Evolutionary conservation across 2,797 vertebrate species (phyloP).

Genomic region (Buphagus erythrorhynchus): DNA sequence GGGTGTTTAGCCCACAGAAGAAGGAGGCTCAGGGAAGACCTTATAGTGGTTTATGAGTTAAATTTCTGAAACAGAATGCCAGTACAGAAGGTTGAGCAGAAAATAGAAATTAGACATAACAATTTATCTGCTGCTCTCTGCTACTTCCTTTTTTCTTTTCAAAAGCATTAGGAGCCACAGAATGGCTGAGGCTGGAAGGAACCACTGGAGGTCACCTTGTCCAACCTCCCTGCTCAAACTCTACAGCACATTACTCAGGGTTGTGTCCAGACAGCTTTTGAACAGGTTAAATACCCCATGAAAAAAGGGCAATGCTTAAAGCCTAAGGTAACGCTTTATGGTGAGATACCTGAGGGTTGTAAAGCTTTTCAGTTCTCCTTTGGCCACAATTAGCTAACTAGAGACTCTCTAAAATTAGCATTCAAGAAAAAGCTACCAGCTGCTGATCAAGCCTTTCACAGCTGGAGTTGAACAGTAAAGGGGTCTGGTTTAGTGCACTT

Average conservation of each 20-base stretch:
- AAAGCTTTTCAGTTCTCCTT: background rate
- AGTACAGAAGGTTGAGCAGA: background rate
- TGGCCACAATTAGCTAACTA: background rate
- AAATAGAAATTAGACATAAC: background rate
- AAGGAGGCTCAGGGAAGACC: background rate
- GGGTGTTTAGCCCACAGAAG: background rate
- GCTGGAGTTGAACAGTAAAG: background rate
- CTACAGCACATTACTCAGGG: background rate
- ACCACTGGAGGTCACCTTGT: background rate
- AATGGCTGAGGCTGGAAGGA: background rate
- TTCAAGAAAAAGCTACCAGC: background rate
- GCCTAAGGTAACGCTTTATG: background rate
- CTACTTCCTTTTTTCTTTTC: background rate
- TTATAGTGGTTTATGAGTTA: background rate
- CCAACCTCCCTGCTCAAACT: background rate
- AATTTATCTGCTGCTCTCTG: background rate
- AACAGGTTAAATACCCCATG: background rate
- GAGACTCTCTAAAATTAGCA: background rate
- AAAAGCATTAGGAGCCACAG: background rate
- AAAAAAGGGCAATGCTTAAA: background rate
- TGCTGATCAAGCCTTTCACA: background rate
- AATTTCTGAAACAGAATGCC: background rate
- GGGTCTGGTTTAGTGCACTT: background rate
- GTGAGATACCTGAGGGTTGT: background rate
- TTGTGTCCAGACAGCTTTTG: background rate